A percentile compares a stretch with the other conserved stretches of the same genome.
Evolutionary conservation across 1,140 invertebrate species (phyloP).

Genomic region (Caligus rogercresseyi): DNA sequence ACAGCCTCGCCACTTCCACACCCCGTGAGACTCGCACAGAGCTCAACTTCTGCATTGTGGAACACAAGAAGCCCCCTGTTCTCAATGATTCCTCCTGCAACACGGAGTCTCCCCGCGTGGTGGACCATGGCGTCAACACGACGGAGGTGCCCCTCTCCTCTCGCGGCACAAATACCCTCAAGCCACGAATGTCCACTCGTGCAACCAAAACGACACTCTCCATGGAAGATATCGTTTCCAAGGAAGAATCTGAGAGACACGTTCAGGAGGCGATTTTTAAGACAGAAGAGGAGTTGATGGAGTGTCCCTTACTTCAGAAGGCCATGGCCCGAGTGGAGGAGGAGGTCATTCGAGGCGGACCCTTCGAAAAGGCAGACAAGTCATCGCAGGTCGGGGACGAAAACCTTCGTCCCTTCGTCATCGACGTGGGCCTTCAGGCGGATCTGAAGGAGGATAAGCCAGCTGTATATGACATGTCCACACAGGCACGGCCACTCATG

Average conservation of each 20-base stretch:
- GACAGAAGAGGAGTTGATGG: slow-evolving; percentile 19
- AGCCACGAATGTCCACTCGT: neutral
- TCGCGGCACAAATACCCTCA: slow-evolving; percentile 8
- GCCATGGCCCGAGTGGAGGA: slow-evolving; percentile 18
- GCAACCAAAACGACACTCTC: neutral
- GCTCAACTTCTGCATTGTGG: neutral
- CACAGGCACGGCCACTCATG: neutral
- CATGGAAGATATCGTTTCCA: slow-evolving; percentile 14
- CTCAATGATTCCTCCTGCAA: neutral
- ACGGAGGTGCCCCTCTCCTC: neutral
- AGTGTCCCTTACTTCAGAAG: slow-evolving; percentile 16
- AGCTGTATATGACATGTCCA: neutral
- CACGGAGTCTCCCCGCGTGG: neutral
- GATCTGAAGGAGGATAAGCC: slow-evolving; percentile 6
- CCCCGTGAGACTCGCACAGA: neutral
- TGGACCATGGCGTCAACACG: slow-evolving; percentile 3
- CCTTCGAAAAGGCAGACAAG: neutral
- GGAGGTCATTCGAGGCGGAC: slow-evolving; percentile 4
- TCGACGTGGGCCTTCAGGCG: slow-evolving; percentile 7
- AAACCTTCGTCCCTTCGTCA: slow-evolving; percentile 16
- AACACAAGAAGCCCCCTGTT: neutral
- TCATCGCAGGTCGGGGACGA: slow-evolving; percentile 12
- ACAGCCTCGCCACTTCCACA: neutral
- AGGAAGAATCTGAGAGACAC: slow-evolving; percentile 9
- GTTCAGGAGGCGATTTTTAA: slow-evolving; percentile 9